These are phyloP conservation scores for Corticium candelabrum DNA, from an alignment of 37 sponge, comb jelly and placozoan genomes.

Conservation along the genomic window DNA sequence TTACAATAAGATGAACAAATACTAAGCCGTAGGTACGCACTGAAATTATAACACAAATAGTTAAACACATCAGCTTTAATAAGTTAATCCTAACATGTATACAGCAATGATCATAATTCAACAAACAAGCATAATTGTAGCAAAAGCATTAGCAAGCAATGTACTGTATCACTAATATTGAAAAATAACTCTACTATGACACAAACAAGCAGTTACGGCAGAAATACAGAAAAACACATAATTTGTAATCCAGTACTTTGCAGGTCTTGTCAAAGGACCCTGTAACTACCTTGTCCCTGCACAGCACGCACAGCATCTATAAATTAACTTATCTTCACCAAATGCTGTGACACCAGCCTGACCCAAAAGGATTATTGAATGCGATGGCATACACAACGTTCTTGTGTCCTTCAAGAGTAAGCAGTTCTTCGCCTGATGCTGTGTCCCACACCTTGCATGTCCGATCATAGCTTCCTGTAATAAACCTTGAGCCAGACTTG, in stretches of 20 bases:
- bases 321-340: not conserved
- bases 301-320: not conserved
- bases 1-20: not conserved
- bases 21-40: not conserved
- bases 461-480: constrained; percentile 93
- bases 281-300: constrained; percentile 91
- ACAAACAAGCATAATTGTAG: not conserved
- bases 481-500: constrained; percentile 90
- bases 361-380: constrained; percentile 99
- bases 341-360: not conserved
- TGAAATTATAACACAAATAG: constrained; percentile 1
- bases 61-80: too few relatives aligned
- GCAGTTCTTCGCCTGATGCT: constrained; percentile 68
- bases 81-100: too few relatives aligned
- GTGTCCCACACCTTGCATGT: constrained; percentile 99
- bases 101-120: too few relatives aligned
- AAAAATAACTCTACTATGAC: not conserved
- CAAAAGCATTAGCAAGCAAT: not conserved
- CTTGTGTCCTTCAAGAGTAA: constrained; percentile 87
- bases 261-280: constrained; percentile 98
- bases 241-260: constrained; percentile 33
- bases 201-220: not conserved
- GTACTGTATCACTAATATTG: not conserved
- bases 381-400: constrained; percentile 97
- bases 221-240: constrained; percentile 12